Conservation (phyloP, 2,888 invertebrate species). For the Lottia scabra region DNA sequence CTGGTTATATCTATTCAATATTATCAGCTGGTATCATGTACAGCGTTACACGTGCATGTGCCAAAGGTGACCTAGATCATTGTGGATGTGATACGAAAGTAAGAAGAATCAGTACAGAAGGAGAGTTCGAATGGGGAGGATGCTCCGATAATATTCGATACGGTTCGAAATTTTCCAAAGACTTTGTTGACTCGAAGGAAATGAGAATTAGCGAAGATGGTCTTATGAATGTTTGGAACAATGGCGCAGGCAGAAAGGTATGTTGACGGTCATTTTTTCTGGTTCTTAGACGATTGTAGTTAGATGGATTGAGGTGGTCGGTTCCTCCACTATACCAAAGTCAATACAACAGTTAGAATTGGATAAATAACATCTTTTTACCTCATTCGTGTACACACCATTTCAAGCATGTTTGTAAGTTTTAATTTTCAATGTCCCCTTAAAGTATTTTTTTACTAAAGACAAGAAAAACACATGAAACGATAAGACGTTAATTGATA, state of each 20-base stretch:
- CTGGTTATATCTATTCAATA: constrained; percentile 89
- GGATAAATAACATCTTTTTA: too few species aligned
- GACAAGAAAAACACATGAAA: too few species aligned
- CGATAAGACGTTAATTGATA: too few species aligned
- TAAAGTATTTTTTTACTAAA: too few species aligned
- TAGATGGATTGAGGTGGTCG: too few species aligned
- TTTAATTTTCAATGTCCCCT: too few species aligned
- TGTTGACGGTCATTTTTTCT: constrained; percentile 46
- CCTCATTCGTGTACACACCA: too few species aligned
- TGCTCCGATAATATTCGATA: constrained; percentile 84
- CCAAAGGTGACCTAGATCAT: constrained; percentile 79
- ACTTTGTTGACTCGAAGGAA: constrained; percentile 87
- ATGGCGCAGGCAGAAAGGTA: constrained; percentile 90
- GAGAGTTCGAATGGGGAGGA: constrained; percentile 86
- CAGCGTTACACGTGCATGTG: constrained; percentile 86
- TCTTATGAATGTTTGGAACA: constrained; percentile 91
- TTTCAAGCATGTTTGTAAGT: too few species aligned
- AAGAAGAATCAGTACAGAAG: constrained; percentile 78
- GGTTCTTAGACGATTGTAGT: too few species aligned
- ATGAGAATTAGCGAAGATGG: constrained; percentile 81
- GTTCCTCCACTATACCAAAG: too few species aligned
- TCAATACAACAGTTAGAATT: too few species aligned
- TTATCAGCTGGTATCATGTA: constrained; percentile 91
- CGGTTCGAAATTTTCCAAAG: constrained; percentile 86
- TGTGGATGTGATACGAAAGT: constrained; percentile 89